Conservation (phyloP, 2,113 vertebrate genomes). For the Polyodon spathula region DNA sequence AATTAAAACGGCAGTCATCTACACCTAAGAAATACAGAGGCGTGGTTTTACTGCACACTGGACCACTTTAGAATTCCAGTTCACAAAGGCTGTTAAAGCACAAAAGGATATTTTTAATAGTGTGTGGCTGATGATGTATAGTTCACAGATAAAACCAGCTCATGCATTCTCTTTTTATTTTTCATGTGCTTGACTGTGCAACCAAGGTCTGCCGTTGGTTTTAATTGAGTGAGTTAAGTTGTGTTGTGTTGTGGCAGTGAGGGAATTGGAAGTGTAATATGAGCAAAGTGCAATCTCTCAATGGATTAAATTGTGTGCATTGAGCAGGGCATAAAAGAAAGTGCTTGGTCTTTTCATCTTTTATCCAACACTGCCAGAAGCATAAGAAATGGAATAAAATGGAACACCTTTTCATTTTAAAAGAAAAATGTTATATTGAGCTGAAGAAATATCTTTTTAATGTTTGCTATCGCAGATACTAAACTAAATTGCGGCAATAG, state of each 20-base stretch:
- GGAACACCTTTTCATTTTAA: constrained; percentile 1
- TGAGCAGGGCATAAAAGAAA: constrained; percentile 13
- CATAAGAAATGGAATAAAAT: constrained; percentile 16
- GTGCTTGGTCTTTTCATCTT: constrained; percentile 10
- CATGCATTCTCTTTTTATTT: constrained; percentile 27
- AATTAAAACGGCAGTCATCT: too few relatives aligned
- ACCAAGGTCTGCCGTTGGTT: constrained; percentile 12
- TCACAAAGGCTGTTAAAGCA: constrained; percentile 21
- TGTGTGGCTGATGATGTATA: constrained; percentile 4
- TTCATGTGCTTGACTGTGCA: constrained; percentile 21
- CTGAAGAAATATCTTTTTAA: too few relatives aligned
- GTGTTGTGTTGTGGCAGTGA: constrained; percentile 25
- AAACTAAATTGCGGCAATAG: too few relatives aligned
- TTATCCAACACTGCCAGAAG: constrained; percentile 18
- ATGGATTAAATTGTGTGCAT: background rate
- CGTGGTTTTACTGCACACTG: background rate
- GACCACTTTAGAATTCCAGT: background rate
- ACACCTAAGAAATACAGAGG: too few relatives aligned
- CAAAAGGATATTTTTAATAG: constrained; percentile 16
- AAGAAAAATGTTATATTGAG: constrained; percentile 10
- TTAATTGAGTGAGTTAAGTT: constrained; percentile 21
- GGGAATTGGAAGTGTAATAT: constrained; percentile 23
- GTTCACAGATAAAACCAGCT: constrained; percentile 23
- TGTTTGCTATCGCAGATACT: too few relatives aligned
- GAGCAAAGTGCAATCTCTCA: constrained; percentile 4